Evolutionary conservation across 2,888 invertebrate genomes (phyloP), one percentile per base, ranked within the genome.

Genomic region (Plusia festucae): DNA sequence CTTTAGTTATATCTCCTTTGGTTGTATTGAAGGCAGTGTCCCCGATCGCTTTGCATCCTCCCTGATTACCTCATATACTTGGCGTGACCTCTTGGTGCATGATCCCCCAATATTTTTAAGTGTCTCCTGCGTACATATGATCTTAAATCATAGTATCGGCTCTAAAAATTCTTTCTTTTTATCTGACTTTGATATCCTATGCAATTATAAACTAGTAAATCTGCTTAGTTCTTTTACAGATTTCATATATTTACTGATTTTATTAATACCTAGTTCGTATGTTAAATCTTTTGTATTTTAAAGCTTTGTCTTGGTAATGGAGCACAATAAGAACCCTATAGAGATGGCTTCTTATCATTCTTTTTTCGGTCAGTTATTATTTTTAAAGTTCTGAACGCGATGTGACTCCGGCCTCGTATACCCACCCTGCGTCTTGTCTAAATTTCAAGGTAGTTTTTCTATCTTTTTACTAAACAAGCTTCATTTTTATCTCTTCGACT

Each of bases 51-150:
- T 95, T 95, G 95, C 94, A 95, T 95, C 94, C 90, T 87, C 90
- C 93, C 93, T 84, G 77, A 88, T 80, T 86, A 91, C 85, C 89
- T 89, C 85, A 89, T 91, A 91, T 91, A 89, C 90, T 93, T 95
- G 95, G 95, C 95, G 95, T 95, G 95, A 94, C 95, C 89, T 95
- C 95, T 95, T 95, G 95, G 95, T 92, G 95, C 95, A 95, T 95
- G 95, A 85, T 88, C 81, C 88, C 91, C 90, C 84, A 56, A 85
- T 90, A 91, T 86, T 82, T 80, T 88, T 90, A 91, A 90, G 90
- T 87, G 85, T 89, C 82, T 82, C 84, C 82, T 84, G 84, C 85
- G 84, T 85, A 87, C 77, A 75, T 81, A 82, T 85, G 69, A 82
- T 84, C 75, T 84, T 83, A 78, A 79, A 77, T 81, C 82, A 70